Evolutionary conservation across 2,888 invertebrate species (phyloP), one percentile per base, ranked within the genome.

Genomic region (Aradus depressus): DNA sequence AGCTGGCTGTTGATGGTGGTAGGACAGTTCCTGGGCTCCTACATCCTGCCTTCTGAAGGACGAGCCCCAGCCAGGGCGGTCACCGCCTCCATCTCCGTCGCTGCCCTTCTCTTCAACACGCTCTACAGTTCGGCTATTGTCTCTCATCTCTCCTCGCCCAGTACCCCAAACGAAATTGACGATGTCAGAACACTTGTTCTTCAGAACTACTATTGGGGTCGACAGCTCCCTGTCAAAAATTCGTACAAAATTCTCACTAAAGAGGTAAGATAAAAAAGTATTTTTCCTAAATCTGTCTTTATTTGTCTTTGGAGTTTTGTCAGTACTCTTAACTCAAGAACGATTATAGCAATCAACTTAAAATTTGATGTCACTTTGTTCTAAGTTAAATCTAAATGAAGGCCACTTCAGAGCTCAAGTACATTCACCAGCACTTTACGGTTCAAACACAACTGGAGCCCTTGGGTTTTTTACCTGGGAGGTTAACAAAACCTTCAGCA

Each of bases 1-100:
- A 23, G 35, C 35, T 45, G 45, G 45, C 10, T 45, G 4, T 45
- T 45, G 22, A 23, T 45, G n/a, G 45, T 45, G 1, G 18, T 45
- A 4, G 45, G 45, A 4, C 45, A 34, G 10, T 45, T 45, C 4
- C 16, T 23, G 14, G 45, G 45, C 16, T 22, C 16, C 16, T 16
- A 16, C 32, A 2, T 18, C 2, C 23, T 45, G 14, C 45, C 45
- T 5, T 5, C 22, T 2, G 16, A 23, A 35, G 45, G 45, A 10
- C 34, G 23, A 14, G 19, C 16, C 2, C 14, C 18, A n/a, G 28
- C 21, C 21, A 32, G 35, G n/a, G 10, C 23, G 3, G 45, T 23
- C 19, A 14, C 14, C 14, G 5, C 16, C 4, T 19, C 8, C 4
- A 35, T 45, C 6, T 28, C 45, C 2, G 10, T 45, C 4, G 45